Base-by-base conservation (phyloP, 1,140 invertebrate species). In the Wiebesia pumilae region DNA sequence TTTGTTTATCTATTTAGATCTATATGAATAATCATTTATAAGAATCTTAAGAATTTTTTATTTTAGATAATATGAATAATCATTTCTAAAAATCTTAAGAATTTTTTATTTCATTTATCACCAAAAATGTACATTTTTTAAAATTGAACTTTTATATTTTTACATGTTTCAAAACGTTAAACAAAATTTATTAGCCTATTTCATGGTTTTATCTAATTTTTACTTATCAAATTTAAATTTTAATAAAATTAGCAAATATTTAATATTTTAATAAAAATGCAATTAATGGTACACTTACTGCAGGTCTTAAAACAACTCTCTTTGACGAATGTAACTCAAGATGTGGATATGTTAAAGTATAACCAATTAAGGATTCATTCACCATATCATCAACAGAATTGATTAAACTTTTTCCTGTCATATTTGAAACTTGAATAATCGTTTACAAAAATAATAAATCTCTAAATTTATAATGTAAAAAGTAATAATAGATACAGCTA, bases 361-460 rank as follows among this genome's bases (percentile, higher is more conserved):
- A 92, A 10, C 97, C 97, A 9, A 94, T 93, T 27, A 97, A 91
- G 40, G 95, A 95, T 88, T 97, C 96, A 81, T 96, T 94, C 14
- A 97, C 97, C 85, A 95, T 95, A 21, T 93, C 92, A 67, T 96
- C 94, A 4, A 95, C 91, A 0, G 94, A 92, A 89, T 97, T 97
- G 14, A 97, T 94, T 19, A 97, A 92, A 90, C 96, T 96, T 89
- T 96, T 97, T 62, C 78, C 82, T 35, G 86, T n/a, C 86, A 87
- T 87, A 40, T 38, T 81, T 81, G 3, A 24, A 80, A 7, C 0
- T 12, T 10, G 1, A 40, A 75, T 40, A 7, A 73, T 24, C 19
- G 2, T 54, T 43, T 43, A n/a, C 10, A 43, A 27, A 27, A 62
- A 4, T 62, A 62, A 3, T 62, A 27, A 62, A 27, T 62, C 27